These are phyloP conservation scores for Zosterops japonicus DNA, from an alignment of 2,113 vertebrate genomes.

Conservation along the genomic window DNA sequence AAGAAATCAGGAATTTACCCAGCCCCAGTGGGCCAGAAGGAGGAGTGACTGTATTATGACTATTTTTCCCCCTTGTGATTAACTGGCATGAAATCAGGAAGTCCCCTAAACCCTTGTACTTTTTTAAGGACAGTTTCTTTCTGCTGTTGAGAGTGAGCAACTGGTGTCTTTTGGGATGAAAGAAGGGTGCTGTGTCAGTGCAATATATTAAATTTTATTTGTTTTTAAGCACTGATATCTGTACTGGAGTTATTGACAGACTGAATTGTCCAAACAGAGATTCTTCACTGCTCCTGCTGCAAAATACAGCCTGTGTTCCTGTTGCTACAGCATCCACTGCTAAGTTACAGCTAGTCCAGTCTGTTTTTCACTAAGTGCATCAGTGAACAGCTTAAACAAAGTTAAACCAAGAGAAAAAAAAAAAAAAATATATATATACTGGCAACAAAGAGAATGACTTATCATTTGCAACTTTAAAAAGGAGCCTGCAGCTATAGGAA, in stretches of 20 bases:
- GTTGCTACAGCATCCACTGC: not conserved
- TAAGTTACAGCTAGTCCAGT: not conserved
- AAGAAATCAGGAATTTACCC: not conserved
- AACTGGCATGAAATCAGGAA: not conserved
- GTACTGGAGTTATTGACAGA: not conserved
- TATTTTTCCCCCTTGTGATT: not conserved
- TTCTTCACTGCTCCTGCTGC: not conserved
- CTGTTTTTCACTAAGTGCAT: constrained; percentile 62
- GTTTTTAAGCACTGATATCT: not conserved
- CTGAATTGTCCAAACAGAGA: not conserved
- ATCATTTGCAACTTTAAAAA: constrained; percentile 72
- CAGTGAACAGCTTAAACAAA: constrained; percentile 49
- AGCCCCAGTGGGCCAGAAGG: not conserved
- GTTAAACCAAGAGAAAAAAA: not conserved
- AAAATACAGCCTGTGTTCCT: not conserved
- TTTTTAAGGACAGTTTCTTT: not conserved
- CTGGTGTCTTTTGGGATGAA: not conserved
- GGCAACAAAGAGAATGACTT: constrained; percentile 62
- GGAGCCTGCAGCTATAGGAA: constrained; percentile 64
- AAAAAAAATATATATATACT: not conserved
- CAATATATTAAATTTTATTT: not conserved
- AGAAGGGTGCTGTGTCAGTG: not conserved
- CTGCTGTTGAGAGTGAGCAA: not conserved
- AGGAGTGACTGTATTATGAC: not conserved
- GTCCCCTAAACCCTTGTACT: not conserved